Percentiles rank a stretch among this genome's conserved stretches.
These are phyloP conservation scores for Tenrec ecaudatus DNA, from an alignment of 2,113 vertebrate species.

Conservation along the genomic window DNA sequence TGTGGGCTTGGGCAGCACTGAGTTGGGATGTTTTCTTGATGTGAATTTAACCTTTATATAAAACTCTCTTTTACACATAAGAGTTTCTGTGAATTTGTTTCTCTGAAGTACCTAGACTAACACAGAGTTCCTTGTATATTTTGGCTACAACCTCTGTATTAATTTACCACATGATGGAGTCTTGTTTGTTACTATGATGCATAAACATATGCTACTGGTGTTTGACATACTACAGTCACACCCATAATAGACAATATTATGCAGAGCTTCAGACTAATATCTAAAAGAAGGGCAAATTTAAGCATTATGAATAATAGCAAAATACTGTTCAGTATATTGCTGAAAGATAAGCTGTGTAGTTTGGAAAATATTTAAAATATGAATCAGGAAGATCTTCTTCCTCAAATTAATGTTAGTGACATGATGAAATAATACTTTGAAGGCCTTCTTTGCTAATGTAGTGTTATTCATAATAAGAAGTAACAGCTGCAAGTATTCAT, in stretches of 20 bases:
- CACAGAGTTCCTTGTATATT: neutral
- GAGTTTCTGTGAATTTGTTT: no score
- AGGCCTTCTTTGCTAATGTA: neutral
- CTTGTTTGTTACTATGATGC: neutral
- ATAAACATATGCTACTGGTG: neutral
- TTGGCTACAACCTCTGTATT: neutral
- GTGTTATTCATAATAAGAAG: neutral
- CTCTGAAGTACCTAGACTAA: no score
- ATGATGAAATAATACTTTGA: neutral
- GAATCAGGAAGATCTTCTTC: neutral
- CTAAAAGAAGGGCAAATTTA: neutral
- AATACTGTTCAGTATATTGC: neutral
- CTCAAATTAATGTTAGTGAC: neutral
- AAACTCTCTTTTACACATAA: no score
- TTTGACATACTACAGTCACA: neutral
- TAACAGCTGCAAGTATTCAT: neutral
- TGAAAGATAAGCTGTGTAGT: neutral
- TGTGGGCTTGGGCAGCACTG: no score
- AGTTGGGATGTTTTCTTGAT: no score
- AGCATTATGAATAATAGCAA: neutral
- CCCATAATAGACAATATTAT: neutral
- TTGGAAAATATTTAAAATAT: neutral
- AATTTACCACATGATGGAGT: neutral
- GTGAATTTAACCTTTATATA: no score
- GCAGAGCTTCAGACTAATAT: neutral